Evolutionary conservation across 2,888 invertebrate species (phyloP), one percentile per base, ranked within the genome.

Genomic region (Kuschelorhynchus macadamiae): DNA sequence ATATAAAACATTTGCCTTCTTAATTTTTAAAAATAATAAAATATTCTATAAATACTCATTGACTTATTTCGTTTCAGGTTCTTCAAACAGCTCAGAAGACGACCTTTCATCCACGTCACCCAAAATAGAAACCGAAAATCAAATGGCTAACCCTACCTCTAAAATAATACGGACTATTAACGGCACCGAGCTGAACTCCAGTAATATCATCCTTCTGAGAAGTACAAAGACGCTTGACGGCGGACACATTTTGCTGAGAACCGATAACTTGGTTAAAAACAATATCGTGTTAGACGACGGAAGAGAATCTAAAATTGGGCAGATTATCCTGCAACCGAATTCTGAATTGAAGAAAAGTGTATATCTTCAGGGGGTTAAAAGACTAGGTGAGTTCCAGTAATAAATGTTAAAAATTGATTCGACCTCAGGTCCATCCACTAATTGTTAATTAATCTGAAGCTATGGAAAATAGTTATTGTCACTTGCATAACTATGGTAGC

Each of bases 351-450:
- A 78, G 57, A 81, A 82, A 61, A 81, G 81, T 7, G 80, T 83
- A 4, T 74, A 83, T 39, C 75, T 84, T 62, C 84, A 84, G 65
- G 81, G 82, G 64, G 81, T 83, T 36, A 83, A 83, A 74, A 75
- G 83, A 59, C 75, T 82, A 16, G 70, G 68, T 68, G 47, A 65
- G 65, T 46, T 1, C 12, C 4, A 25, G 25, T 25, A 25, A 25
- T 25, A 5, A 7, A 25, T 25, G 4, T 5, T 5, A 7, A 25
- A 25, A 5, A 25, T n/a, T n/a, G n/a, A n/a, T n/a, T n/a, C n/a
- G n/a, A n/a, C n/a, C n/a, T n/a, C n/a, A n/a, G n/a, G n/a, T n/a
- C n/a, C n/a, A n/a, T n/a, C n/a, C n/a, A n/a, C n/a, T 25, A 25
- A 25, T 25, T 25, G 25, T 25, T 25, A 25, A 25, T 25, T 3